phyloP scores from a whole-genome alignment of 2,888 invertebrate species.

The Brachynemurus nebulosus region DNA sequence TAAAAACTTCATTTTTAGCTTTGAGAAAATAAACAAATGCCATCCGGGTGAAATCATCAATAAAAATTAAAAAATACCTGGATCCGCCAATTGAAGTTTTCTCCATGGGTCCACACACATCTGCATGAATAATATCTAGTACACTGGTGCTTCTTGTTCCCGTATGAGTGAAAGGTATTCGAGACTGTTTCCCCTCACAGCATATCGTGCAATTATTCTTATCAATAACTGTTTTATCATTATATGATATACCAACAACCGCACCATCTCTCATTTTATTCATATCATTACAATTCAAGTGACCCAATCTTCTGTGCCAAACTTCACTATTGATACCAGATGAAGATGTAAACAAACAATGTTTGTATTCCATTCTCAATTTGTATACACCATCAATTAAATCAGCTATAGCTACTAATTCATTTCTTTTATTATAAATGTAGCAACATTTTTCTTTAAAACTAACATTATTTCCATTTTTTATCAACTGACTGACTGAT shows the following conservation, averaged over 20 bases:
- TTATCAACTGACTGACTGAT: background rate
- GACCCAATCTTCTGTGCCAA: conserved; percentile 2
- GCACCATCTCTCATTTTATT: conserved; percentile 6
- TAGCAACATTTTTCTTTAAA: background rate
- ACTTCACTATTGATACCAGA: background rate
- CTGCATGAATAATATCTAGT: too few relatives aligned
- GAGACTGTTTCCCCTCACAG: conserved; percentile 21
- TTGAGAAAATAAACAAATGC: conserved; percentile 22
- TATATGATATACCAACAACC: conserved; percentile 5
- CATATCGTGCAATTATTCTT: conserved; percentile 15
- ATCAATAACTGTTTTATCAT: conserved; percentile 12
- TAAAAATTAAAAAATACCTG: conserved; percentile 23
- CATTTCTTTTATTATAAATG: conserved; percentile 22
- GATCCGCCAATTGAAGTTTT: conserved; percentile 17
- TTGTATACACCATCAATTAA: background rate
- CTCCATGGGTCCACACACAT: conserved; percentile 17
- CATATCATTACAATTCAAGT: conserved; percentile 3
- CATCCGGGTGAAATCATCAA: conserved; percentile 24
- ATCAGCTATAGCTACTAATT: conserved; percentile 7
- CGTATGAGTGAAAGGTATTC: conserved; percentile 20
- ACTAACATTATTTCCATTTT: background rate
- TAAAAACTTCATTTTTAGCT: conserved; percentile 22
- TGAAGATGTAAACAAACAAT: background rate
- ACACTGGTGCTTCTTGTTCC: conserved; percentile 15
- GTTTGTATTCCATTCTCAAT: background rate